phyloP scores from a whole-genome alignment of 2,888 invertebrate genomes.

The Hemicrepidius hirtus region DNA sequence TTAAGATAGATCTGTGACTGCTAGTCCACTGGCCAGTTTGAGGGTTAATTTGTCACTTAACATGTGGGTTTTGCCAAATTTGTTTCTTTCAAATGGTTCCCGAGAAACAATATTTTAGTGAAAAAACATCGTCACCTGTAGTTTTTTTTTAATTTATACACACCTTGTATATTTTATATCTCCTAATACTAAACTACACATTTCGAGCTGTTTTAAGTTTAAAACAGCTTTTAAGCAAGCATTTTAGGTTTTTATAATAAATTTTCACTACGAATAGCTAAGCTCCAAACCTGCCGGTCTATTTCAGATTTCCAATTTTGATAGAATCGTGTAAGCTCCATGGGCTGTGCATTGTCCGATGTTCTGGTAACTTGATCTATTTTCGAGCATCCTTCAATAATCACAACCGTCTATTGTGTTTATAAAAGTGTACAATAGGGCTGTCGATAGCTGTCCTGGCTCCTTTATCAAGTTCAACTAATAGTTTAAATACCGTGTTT shows the following conservation, averaged over 20 bases:
- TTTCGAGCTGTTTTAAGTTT: no score
- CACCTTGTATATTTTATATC: no score
- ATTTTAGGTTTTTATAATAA: background rate
- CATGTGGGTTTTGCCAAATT: no score
- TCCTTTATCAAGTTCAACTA: constrained; percentile 55
- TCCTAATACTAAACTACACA: no score
- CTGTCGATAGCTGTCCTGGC: constrained; percentile 57
- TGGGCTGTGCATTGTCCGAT: constrained; percentile 51
- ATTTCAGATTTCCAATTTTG: constrained; percentile 41
- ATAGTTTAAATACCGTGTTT: constrained; percentile 61
- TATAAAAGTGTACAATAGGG: constrained; percentile 57
- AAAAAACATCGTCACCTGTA: no score
- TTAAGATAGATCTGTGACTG: no score
- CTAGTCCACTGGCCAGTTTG: no score
- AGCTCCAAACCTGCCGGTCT: background rate
- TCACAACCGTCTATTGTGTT: constrained; percentile 57
- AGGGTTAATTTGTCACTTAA: no score
- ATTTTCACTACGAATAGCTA: background rate
- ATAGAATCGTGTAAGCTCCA: constrained; percentile 45
- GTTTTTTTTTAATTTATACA: no score
- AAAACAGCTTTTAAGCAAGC: background rate
- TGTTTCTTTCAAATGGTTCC: no score
- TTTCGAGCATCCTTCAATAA: constrained; percentile 58
- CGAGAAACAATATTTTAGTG: no score
- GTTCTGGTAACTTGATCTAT: constrained; percentile 58